Base-by-base conservation (phyloP, 2,888 invertebrate genomes). In the Carcina quercana region DNA sequence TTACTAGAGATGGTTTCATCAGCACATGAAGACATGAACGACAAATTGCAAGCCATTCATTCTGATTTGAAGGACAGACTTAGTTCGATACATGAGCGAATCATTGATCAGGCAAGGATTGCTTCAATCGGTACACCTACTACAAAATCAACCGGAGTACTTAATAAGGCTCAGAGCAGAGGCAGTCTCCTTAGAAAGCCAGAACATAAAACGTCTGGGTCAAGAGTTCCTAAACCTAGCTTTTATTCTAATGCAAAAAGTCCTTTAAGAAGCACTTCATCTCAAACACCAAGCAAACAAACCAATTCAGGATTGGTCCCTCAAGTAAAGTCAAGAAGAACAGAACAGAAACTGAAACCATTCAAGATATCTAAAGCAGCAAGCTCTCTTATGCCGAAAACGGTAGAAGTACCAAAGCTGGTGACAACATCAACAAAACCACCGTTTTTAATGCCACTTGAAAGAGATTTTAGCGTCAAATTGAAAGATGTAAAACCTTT, bases 61-160 rank as follows among this genome's bases (percentile, higher is more conserved):
- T 47, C 53, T 13, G 74, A 76, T 47, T 55, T 79, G 3, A 69
- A 63, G 40, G 75, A 75, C 35, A 61, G 70, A 15, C 41, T 76
- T 27, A 53, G 62, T 39, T 50, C 67, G 13, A 46, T 73, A 37
- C 67, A 58, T 17, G 64, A 63, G 24, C 54, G 52, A 43, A 40
- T 72, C 29, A 38, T 58, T 14, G 66, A 67, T 31, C 50, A 51
- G 11, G 38, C 61, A 13, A 50, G 43, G 34, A 35, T 56, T 3
- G 44, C 48, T 14, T 31, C 45, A 6, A 27, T 55, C 0, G 28
- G 34, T 17, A 33, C 29, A n/a, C 40, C 42, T 15, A 21, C 35
- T 22, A 19, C 36, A 8, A 32, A 31, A 8, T 28, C 31, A 21
- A n/a, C n/a, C n/a, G n/a, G n/a, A n/a, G n/a, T n/a, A n/a, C n/a